Conservation (phyloP, 2,797 vertebrate genomes). For the Sebastes vulpes region DNA sequence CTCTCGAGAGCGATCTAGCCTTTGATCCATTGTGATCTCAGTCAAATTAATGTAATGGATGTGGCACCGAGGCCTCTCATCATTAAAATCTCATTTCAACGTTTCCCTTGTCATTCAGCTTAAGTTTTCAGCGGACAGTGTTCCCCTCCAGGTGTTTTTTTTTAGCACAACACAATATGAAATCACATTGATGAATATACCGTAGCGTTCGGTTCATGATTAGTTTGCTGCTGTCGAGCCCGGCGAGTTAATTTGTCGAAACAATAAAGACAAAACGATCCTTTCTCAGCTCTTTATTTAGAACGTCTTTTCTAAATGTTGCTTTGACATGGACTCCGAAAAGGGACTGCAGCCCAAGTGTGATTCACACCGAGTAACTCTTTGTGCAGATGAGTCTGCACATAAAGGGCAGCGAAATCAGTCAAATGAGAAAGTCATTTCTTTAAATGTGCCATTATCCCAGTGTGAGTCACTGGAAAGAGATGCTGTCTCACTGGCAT, state of each 20-base stretch:
- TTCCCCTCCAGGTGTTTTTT: neutral
- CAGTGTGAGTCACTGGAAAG: slow-evolving; percentile 57
- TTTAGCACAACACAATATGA: neutral
- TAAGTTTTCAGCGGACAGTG: neutral
- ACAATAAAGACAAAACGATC: neutral
- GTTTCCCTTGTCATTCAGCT: slow-evolving; percentile 8
- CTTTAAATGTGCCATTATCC: slow-evolving; percentile 53
- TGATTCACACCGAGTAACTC: slow-evolving; percentile 54
- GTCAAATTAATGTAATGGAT: slow-evolving; percentile 45
- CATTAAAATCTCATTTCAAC: slow-evolving; percentile 33
- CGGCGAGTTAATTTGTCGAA: neutral
- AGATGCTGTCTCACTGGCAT: slow-evolving; percentile 11
- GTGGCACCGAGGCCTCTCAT: slow-evolving; percentile 12
- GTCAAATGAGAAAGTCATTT: slow-evolving; percentile 56
- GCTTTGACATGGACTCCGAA: slow-evolving; percentile 19
- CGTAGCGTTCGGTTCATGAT: neutral
- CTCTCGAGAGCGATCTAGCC: slow-evolving; percentile 13
- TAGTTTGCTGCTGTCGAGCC: neutral
- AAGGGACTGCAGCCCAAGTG: slow-evolving; percentile 29
- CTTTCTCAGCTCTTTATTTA: slow-evolving; percentile 1
- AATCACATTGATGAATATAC: neutral
- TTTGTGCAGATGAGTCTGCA: slow-evolving; percentile 43
- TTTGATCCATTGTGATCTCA: slow-evolving; percentile 62
- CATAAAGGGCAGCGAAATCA: slow-evolving; percentile 53
- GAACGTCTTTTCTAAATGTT: slow-evolving; percentile 17